These are phyloP conservation scores for Heptranchias perlo DNA, from an alignment of 2,113 vertebrate species.

Conservation along the genomic window DNA sequence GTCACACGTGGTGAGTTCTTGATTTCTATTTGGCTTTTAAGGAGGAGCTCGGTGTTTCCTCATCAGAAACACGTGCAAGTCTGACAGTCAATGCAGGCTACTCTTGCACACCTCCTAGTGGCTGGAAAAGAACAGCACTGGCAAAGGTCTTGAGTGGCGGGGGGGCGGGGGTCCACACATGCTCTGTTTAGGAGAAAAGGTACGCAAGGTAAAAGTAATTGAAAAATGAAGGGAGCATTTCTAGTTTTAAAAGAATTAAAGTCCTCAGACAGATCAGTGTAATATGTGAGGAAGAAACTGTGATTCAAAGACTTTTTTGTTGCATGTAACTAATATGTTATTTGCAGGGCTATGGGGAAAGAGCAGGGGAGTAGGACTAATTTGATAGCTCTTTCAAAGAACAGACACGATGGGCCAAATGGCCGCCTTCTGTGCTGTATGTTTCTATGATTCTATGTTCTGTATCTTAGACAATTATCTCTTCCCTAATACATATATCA, in stretches of 20 bases:
- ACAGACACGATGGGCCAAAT: background rate
- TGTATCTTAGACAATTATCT: background rate
- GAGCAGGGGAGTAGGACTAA: background rate
- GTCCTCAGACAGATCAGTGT: background rate
- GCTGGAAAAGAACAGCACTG: background rate
- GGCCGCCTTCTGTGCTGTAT: background rate
- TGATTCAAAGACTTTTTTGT: background rate
- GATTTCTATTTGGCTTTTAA: background rate
- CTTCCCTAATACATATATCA: background rate
- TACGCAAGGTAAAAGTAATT: background rate
- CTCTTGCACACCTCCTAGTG: background rate
- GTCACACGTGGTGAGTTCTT: background rate
- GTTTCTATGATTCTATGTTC: background rate
- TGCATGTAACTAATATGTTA: background rate
- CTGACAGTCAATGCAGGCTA: background rate
- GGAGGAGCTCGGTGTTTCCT: background rate
- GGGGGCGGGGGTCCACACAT: background rate
- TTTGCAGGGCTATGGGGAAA: background rate
- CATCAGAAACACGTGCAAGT: background rate
- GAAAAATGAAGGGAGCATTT: background rate
- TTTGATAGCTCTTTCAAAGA: background rate
- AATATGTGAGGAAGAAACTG: no score
- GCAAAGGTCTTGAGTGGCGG: background rate
- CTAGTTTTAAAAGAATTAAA: background rate
- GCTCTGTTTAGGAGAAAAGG: background rate